Evolutionary conservation across 2,797 vertebrate species (phyloP).

Genomic region (Triplophysa yarkandensis): DNA sequence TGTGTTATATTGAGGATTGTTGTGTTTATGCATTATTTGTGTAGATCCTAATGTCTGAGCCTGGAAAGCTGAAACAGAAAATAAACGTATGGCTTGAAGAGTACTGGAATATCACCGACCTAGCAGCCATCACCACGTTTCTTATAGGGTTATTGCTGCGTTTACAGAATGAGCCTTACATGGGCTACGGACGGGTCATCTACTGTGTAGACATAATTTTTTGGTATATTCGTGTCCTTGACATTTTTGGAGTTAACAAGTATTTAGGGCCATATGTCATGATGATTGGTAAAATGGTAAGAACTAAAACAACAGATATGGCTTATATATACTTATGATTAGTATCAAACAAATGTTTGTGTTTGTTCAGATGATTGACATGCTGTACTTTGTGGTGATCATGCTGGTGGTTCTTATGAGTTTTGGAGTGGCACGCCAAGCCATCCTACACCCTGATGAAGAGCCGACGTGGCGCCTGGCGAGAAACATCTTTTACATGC

Average conservation of each 20-base stretch:
- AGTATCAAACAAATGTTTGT: neutral
- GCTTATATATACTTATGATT: neutral
- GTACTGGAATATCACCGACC: conserved; percentile 97
- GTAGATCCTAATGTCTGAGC: conserved; percentile 97
- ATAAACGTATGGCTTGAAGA: conserved; percentile 97
- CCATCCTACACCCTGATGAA: conserved; percentile 95
- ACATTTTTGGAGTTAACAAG: conserved; percentile 99
- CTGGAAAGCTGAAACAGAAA: conserved; percentile 95
- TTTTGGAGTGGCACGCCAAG: conserved; percentile 94
- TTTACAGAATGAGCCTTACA: conserved; percentile 91
- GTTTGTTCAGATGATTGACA: conserved; percentile 91
- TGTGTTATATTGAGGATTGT: neutral
- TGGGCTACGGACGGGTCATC: conserved; percentile 95
- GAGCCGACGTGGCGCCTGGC: conserved; percentile 96
- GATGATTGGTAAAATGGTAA: conserved; percentile 99
- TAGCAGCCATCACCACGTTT: conserved; percentile 89
- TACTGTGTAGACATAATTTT: conserved; percentile 99
- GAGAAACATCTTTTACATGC: conserved; percentile 99
- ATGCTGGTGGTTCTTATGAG: conserved; percentile 99
- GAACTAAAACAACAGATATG: conserved; percentile 19
- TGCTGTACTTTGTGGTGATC: conserved; percentile 98
- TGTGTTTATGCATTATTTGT: neutral
- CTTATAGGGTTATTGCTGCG: conserved; percentile 88
- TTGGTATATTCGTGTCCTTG: conserved; percentile 97
- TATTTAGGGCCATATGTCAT: conserved; percentile 98